Percentiles rank a stretch among this genome's conserved stretches.
These are phyloP conservation scores for Falco concolor DNA, from an alignment of 2,797 vertebrate genomes.

Conservation along the genomic window DNA sequence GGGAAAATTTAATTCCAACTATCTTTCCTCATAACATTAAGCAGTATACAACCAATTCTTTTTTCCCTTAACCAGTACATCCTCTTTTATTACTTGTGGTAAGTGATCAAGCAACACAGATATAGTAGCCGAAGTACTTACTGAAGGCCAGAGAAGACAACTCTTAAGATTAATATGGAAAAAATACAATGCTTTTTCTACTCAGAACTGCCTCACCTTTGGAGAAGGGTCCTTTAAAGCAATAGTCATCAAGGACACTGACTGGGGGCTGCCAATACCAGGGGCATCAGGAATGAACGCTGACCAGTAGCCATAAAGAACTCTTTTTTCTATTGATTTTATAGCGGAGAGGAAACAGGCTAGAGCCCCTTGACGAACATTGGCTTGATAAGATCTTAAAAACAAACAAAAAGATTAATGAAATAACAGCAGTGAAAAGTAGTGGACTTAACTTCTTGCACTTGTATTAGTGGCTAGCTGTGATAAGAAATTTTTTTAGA, in stretches of 20 bases:
- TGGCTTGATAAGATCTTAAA: conserved; percentile 85
- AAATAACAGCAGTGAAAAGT: not conserved
- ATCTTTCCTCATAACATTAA: not conserved
- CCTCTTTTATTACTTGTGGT: not conserved
- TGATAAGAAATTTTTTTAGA: not conserved
- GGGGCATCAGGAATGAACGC: conserved; percentile 92
- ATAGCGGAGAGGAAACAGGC: conserved; percentile 88
- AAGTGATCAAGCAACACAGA: not conserved
- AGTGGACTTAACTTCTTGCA: not conserved
- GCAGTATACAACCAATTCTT: not conserved
- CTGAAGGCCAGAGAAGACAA: not conserved
- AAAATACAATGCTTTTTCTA: not conserved
- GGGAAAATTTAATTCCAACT: not conserved
- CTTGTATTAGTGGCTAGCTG: not conserved
- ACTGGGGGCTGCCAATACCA: conserved; percentile 83
- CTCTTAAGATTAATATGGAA: not conserved
- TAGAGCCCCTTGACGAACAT: conserved; percentile 89
- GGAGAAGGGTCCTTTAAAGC: conserved; percentile 92
- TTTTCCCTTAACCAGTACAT: not conserved
- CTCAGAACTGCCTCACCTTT: conserved; percentile 76
- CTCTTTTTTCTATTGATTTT: conserved; percentile 88
- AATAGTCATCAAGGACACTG: conserved; percentile 90
- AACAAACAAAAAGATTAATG: not conserved
- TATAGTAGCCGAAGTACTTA: not conserved
- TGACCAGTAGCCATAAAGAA: conserved; percentile 96